Evolutionary conservation across 2,888 invertebrate species (phyloP).

Genomic region (Eupithecia tripunctaria): DNA sequence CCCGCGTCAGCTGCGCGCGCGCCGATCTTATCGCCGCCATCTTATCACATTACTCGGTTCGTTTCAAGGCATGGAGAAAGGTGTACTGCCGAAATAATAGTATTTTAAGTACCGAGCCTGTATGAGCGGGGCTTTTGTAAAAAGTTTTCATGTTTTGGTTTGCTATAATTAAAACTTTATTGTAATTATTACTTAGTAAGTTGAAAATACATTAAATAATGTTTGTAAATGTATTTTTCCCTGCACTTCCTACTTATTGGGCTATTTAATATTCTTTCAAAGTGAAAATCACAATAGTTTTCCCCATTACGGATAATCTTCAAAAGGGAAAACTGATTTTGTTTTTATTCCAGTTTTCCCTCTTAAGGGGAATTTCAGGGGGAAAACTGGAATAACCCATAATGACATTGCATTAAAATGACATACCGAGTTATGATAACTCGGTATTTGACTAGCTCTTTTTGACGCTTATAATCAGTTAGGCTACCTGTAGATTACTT

Average conservation of each 20-base stretch:
- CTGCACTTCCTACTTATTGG: not conserved
- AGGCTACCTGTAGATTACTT: no score
- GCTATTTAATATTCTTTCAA: not conserved
- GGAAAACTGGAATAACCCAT: no score
- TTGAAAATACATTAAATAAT: not conserved
- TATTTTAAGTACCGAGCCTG: not conserved
- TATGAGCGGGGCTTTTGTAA: not conserved
- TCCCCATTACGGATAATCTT: no score
- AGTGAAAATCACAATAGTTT: not conserved
- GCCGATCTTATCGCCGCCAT: constrained; percentile 32
- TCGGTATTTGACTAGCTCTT: no score
- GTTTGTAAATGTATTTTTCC: not conserved
- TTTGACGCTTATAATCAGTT: no score
- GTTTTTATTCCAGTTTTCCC: no score
- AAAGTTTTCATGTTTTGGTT: not conserved
- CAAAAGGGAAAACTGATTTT: no score
- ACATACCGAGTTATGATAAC: not conserved
- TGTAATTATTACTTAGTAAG: not conserved
- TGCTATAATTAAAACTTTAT: not conserved
- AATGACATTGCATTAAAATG: not conserved
- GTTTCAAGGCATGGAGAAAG: constrained; percentile 15
- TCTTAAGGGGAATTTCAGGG: no score
- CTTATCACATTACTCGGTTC: constrained; percentile 29
- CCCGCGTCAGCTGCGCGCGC: constrained; percentile 26
- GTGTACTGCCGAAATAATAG: constrained; percentile 2